These are phyloP conservation scores for Antrozous pallidus DNA, from an alignment of 2,797 vertebrate genomes.

Conservation along the genomic window DNA sequence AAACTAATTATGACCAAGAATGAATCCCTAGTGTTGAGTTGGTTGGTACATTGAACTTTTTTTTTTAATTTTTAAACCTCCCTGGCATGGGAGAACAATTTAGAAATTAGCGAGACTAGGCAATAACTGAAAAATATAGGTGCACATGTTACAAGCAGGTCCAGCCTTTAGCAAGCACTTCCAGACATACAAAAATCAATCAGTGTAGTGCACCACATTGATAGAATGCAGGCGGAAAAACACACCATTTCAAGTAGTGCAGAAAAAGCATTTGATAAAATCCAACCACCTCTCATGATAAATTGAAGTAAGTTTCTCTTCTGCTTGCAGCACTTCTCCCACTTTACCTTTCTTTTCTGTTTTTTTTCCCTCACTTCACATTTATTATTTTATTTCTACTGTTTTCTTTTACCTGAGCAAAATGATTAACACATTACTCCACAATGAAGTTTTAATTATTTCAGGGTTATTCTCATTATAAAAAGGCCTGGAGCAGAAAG, in stretches of 20 bases:
- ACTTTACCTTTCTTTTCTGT: neutral
- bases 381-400: neutral
- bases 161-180: neutral
- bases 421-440: neutral
- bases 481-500: neutral
- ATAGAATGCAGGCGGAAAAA: neutral
- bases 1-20: conserved; percentile 13
- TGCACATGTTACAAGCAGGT: neutral
- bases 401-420: neutral
- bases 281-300: neutral
- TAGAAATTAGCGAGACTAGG: neutral
- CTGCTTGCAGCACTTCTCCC: neutral
- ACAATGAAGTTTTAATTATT: neutral
- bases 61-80: neutral
- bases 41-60: neutral
- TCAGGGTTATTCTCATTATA: neutral
- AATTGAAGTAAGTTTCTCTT: neutral
- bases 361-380: neutral
- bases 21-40: neutral
- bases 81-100: neutral
- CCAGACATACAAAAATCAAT: neutral
- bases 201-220: neutral
- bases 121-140: neutral
- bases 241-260: neutral
- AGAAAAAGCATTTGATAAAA: neutral